Percentiles rank a stretch among this genome's conserved stretches.
Evolutionary conservation across 1,140 invertebrate genomes (phyloP).

Genomic region (Hypothenemus hampei): DNA sequence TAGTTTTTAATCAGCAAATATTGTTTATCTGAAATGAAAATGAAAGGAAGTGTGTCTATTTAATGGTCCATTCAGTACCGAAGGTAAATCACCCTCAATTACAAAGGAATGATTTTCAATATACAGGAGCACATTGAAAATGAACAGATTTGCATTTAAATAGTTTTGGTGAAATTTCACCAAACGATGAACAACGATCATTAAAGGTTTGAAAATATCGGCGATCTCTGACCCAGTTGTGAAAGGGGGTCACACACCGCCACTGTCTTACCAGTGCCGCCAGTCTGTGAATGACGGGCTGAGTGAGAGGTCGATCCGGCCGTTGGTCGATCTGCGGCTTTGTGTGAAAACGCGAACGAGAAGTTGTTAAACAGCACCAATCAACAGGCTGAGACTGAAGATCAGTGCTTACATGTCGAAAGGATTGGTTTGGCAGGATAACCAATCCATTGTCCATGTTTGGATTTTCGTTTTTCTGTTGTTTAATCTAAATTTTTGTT

Average conservation of each 20-base stretch:
- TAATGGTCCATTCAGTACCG: too few relatives aligned
- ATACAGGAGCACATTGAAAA: too few relatives aligned
- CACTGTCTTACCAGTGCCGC: conserved; percentile 3
- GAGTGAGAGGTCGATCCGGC: conserved; percentile 1
- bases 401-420: background rate
- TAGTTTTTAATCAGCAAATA: too few relatives aligned
- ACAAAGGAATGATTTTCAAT: too few relatives aligned
- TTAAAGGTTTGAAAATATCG: background rate
- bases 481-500: background rate
- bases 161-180: conserved; percentile 10
- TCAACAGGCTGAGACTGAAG: background rate
- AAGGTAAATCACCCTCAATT: too few relatives aligned
- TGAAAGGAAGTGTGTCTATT: too few relatives aligned
- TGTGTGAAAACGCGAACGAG: background rate
- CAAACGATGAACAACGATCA: background rate
- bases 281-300: background rate
- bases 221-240: conserved; percentile 4
- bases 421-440: background rate
- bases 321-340: background rate
- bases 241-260: conserved; percentile 4
- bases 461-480: background rate
- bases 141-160: background rate
- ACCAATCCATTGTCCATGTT: background rate
- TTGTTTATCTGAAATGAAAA: too few relatives aligned
- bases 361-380: background rate